These are phyloP conservation scores for Pampusana beccarii DNA, from an alignment of 2,113 vertebrate genomes.

Conservation along the genomic window DNA sequence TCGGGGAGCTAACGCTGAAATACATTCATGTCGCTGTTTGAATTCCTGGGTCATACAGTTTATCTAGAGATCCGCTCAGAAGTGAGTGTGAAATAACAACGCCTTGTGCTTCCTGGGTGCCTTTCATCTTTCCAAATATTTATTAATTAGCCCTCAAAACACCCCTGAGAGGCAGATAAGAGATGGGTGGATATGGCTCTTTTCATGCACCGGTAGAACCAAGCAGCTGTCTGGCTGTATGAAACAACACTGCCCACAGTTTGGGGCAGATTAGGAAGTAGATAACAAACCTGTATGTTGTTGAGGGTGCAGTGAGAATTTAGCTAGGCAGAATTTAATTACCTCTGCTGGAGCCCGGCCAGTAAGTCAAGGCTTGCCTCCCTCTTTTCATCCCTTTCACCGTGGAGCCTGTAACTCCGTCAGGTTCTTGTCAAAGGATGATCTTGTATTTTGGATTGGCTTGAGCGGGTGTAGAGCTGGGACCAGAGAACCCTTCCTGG, in stretches of 20 bases:
- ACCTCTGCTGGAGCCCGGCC: constrained; percentile 3
- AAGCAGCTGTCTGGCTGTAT: not conserved
- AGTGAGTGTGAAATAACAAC: not conserved
- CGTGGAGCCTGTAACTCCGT: not conserved
- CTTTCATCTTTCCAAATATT: constrained; percentile 51
- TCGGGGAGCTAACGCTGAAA: rapidly evolving
- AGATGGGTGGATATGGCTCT: not conserved
- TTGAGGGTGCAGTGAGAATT: not conserved
- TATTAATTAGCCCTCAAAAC: constrained; percentile 46
- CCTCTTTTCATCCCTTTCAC: not conserved
- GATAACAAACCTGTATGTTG: constrained; percentile 24
- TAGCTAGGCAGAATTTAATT: constrained; percentile 38
- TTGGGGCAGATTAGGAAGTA: constrained; percentile 34
- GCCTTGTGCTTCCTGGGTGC: not conserved
- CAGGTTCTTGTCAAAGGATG: not conserved
- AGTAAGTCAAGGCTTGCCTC: not conserved
- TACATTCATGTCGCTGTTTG: not conserved
- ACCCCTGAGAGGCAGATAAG: not conserved
- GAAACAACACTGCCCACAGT: not conserved
- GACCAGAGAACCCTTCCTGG: not conserved
- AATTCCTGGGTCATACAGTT: not conserved
- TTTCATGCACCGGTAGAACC: not conserved
- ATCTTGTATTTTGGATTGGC: not conserved
- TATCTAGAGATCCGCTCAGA: not conserved
- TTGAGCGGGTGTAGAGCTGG: not conserved